Conservation (phyloP, 2,888 invertebrate species). For the Diaprepes abbreviatus region DNA sequence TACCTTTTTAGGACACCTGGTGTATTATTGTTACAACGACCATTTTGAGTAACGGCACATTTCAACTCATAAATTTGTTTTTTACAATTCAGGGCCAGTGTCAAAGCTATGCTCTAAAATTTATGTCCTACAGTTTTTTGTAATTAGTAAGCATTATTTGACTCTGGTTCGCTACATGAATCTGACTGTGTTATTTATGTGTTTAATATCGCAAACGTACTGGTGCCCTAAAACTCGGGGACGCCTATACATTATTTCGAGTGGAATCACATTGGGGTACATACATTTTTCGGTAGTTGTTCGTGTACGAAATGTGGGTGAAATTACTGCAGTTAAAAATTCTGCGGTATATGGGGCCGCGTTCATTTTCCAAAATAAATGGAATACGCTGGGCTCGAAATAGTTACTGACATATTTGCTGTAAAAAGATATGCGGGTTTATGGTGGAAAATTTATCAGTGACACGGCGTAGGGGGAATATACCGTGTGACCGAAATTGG, state of each 20-base stretch:
- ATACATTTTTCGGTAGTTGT: slow-evolving; percentile 5
- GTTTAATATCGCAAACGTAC: slow-evolving; percentile 40
- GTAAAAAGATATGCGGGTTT: no score
- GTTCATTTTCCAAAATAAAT: no score
- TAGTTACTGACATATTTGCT: no score
- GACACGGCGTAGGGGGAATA: no score
- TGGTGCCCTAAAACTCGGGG: slow-evolving; percentile 32
- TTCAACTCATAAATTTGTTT: slow-evolving; percentile 1
- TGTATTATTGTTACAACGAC: no score
- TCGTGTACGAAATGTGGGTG: background rate
- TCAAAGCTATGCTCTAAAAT: slow-evolving; percentile 51
- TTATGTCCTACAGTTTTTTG: slow-evolving; percentile 55
- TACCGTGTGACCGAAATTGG: no score
- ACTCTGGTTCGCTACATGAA: slow-evolving; percentile 27
- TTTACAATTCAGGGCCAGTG: background rate
- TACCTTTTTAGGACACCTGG: no score
- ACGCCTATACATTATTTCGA: slow-evolving; percentile 34
- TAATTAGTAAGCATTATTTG: slow-evolving; percentile 54
- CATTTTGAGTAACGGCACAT: background rate
- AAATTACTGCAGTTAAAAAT: slow-evolving; percentile 8
- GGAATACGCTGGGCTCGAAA: no score
- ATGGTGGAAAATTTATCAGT: no score
- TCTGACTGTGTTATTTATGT: slow-evolving; percentile 43
- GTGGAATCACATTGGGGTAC: slow-evolving; percentile 28
- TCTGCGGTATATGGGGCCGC: background rate